phyloP scores from a whole-genome alignment of 2,113 vertebrate genomes.

The Salvator merianae region DNA sequence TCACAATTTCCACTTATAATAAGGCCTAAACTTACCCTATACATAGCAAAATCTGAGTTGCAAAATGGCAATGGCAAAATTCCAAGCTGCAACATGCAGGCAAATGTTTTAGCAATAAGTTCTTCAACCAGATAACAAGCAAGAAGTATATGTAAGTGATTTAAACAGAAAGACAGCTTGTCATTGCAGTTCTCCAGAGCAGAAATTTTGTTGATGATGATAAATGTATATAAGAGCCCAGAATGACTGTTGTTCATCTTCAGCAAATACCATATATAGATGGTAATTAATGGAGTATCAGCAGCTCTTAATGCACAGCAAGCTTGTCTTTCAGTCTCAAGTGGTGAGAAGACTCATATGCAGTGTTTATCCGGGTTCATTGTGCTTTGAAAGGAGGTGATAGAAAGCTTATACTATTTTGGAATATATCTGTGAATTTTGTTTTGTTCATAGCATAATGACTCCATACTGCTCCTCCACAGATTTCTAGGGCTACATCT shows the following conservation, averaged over 20 bases:
- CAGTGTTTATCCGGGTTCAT: no score
- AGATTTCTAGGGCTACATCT: no score
- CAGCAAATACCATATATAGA: conserved; percentile 57
- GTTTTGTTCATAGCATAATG: no score
- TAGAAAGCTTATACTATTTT: no score
- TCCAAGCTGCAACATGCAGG: not conserved
- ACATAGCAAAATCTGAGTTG: not conserved
- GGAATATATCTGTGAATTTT: no score
- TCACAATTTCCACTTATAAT: not conserved
- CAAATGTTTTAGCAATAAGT: not conserved
- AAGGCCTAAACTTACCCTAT: not conserved
- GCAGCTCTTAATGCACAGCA: conserved; percentile 41
- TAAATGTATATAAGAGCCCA: conserved; percentile 42
- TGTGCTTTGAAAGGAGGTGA: no score
- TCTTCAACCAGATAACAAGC: not conserved
- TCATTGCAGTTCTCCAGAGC: not conserved
- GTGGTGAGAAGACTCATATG: no score
- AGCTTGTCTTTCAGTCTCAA: not conserved
- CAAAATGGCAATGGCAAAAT: not conserved
- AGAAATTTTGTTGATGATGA: conserved; percentile 17
- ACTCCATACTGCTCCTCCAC: no score
- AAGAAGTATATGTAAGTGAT: not conserved
- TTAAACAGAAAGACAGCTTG: conserved; percentile 6
- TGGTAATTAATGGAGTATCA: conserved; percentile 45
- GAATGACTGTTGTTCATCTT: conserved; percentile 43